Base-by-base conservation (phyloP, 2,888 invertebrate species). In the Ochlodes sylvanus region DNA sequence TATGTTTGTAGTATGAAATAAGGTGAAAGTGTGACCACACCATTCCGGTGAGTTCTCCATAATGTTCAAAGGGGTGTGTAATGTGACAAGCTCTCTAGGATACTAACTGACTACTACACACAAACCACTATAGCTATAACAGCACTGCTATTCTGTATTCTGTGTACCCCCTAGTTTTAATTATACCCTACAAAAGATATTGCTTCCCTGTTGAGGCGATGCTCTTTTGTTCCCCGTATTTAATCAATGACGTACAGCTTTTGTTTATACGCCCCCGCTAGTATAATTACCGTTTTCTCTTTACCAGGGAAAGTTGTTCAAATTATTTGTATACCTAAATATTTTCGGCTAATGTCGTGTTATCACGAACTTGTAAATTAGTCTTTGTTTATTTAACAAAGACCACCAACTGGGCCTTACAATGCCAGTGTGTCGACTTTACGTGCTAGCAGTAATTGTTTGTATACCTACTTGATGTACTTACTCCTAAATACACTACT, bases 161-260 rank as follows among this genome's bases (percentile, higher is more conserved):
- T 77, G 77, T 82, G 84, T 76, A 81, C 77, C 78, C 75, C 80
- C 86, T 84, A 81, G 85, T 85, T 88, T 87, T 89, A 89, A 89
- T 89, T 89, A 87, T 84, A 79, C 73, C 75, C 76, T 77, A 78
- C 79, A 79, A 78, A 81, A 84, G 80, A 81, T 82, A 86, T 85
- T 84, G 80, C 80, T 68, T 60, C 73, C 74, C 72, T 76, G 76
- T 75, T 71, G 75, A 72, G 76, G 73, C 73, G 66, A 66, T 66
- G 66, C 52, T 58, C 66, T 66, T 52, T 66, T 66, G 66, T 66
- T 74, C 73, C 72, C 63, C 69, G 70, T 71, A 69, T 62, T 57
- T 57, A 69, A 66, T 69, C 65, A 21, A 66, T 65, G 50, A 64
- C 27, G 19, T 56, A 44, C 44, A 38, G 38, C 65, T 66, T 66